phyloP scores from a whole-genome alignment of 2,888 invertebrate genomes.

The Busseola fusca region DNA sequence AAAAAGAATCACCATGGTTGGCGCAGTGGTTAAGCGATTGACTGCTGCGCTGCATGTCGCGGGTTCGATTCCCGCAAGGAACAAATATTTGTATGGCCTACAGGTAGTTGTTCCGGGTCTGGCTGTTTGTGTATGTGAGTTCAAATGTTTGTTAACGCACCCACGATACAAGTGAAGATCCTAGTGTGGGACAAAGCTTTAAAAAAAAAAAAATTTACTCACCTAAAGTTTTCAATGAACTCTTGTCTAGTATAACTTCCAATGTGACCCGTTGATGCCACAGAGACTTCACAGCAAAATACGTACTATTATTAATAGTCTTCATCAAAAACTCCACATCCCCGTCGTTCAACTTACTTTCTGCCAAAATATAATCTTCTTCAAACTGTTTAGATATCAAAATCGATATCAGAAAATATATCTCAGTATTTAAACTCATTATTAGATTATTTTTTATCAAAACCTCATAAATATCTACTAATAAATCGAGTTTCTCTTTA shows the following conservation, averaged over 20 bases:
- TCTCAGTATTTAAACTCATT: slow-evolving; percentile 91
- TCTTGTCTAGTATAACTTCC: slow-evolving; percentile 89
- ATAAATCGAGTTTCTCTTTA: slow-evolving; percentile 86
- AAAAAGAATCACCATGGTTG: no score
- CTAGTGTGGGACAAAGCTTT: no score
- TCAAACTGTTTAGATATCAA: slow-evolving; percentile 87
- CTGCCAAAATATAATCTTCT: slow-evolving; percentile 71
- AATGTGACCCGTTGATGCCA: slow-evolving; percentile 89
- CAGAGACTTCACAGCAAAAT: slow-evolving; percentile 92
- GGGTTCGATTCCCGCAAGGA: no score
- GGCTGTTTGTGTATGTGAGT: no score
- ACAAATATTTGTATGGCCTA: no score
- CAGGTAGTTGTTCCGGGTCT: no score
- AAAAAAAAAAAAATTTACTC: no score
- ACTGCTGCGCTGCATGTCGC: no score
- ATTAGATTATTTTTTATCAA: slow-evolving; percentile 90
- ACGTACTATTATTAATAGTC: slow-evolving; percentile 92
- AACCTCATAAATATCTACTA: slow-evolving; percentile 89
- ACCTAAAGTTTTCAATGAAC: slow-evolving; percentile 88
- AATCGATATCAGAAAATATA: slow-evolving; percentile 92
- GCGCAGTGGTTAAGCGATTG: no score
- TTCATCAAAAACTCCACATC: slow-evolving; percentile 79
- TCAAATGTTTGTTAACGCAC: no score
- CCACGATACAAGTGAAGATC: no score
- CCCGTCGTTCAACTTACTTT: slow-evolving; percentile 67